Conservation (phyloP, 2,797 vertebrate genomes). For the Protosalanx chinensis region DNA sequence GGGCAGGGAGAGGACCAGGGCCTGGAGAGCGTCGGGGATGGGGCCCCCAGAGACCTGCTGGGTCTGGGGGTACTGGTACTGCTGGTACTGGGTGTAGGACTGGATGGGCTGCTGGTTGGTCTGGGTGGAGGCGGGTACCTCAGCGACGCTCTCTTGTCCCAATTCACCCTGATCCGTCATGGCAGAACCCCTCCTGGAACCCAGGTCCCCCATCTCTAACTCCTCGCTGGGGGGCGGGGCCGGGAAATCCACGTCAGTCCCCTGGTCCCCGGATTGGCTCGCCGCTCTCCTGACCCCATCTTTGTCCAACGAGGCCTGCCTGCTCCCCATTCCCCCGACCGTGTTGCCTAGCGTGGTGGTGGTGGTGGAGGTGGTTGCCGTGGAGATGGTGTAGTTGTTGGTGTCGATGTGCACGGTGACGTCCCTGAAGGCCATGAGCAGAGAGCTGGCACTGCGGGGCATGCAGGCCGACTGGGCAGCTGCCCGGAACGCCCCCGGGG, state of each 20-base stretch:
- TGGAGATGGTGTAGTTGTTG: conserved; percentile 95
- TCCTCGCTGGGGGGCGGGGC: conserved; percentile 73
- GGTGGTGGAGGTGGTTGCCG: conserved; percentile 78
- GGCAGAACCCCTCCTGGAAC: conserved; percentile 61
- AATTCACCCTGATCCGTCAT: conserved; percentile 51
- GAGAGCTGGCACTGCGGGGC: conserved; percentile 89
- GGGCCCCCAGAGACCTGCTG: conserved; percentile 70
- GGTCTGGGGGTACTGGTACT: conserved; percentile 77
- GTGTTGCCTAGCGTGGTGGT: conserved; percentile 88
- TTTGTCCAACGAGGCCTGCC: conserved; percentile 59
- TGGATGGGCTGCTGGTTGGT: conserved; percentile 70
- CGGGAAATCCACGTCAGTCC: conserved; percentile 67
- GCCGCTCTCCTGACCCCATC: conserved; percentile 11
- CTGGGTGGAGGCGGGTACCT: conserved; percentile 84
- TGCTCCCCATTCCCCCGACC: conserved; percentile 57
- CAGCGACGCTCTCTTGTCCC: conserved; percentile 72
- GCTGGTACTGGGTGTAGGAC: conserved; percentile 73
- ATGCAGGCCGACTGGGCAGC: conserved; percentile 74
- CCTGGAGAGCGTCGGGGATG: conserved; percentile 87
- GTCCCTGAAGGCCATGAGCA: conserved; percentile 98
- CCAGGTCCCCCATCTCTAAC: conserved; percentile 60
- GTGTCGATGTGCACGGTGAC: conserved; percentile 98
- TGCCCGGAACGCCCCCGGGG: conserved; percentile 67
- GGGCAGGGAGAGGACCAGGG: conserved; percentile 92
- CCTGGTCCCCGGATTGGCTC: conserved; percentile 37